Evolutionary conservation across 1,140 invertebrate species (phyloP), one percentile per base, ranked within the genome.

Genomic region (Tribolium madens): DNA sequence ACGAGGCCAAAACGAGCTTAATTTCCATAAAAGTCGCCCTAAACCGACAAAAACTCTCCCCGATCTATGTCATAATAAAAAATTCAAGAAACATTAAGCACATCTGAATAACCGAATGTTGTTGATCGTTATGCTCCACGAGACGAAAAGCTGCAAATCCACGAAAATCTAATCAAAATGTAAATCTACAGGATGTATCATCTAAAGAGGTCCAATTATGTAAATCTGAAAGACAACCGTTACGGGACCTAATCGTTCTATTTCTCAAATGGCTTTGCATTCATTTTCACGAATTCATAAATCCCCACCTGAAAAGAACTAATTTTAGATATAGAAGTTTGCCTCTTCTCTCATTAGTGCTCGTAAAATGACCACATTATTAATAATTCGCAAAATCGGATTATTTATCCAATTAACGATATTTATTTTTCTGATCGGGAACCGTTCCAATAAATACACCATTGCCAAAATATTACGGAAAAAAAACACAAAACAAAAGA

Each of bases 101-200:
- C 21, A 47, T 12, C 10, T 47, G 46, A 47, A 47, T 47, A 47
- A 50, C 15, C 6, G 48, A 50, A 50, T 50, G 13, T 7, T 14
- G 48, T n/a, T 50, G 13, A 50, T 50, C 6, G 10, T 50, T n/a
- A 15, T 17, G 13, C 15, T 50, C 10, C n/a, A 17, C 6, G 48
- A 17, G 48, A 50, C 13, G 10, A 33, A 33, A 64, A 64, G 21
- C 26, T 64, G 57, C 21, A 26, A 60, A 64, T 36, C 57, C 31
- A 64, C 21, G 10, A 14, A 12, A 64, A 64, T 64, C 57, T 64
- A 64, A 64, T 64, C 57, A 64, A 64, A 64, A 64, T 64, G 57
- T 64, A 64, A 64, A 64, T 64, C 57, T 33, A 31, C 57, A 64
- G 57, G 14, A 57, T 57, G 17, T 57, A 57, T 57, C 52, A 57